These are phyloP conservation scores for Ammospiza caudacuta DNA, from an alignment of 2,113 vertebrate species.

Conservation along the genomic window DNA sequence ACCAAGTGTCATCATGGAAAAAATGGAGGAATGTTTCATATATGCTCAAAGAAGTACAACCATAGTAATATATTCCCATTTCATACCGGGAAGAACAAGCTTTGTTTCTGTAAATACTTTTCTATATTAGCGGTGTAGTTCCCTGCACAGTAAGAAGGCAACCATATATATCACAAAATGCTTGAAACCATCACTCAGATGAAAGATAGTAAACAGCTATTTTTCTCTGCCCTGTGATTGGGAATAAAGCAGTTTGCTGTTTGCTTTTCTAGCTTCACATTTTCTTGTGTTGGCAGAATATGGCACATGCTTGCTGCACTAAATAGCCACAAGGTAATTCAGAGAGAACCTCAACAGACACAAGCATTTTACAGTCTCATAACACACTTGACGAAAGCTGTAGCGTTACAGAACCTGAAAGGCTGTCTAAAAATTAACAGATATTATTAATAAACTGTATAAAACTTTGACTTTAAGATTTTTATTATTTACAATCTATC, in stretches of 20 bases:
- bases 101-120: neutral
- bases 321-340: neutral
- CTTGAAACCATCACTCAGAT: neutral
- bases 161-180: neutral
- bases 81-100: neutral
- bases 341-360: neutral
- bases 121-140: neutral
- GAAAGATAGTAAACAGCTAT: neutral
- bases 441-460: neutral
- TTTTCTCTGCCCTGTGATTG: neutral
- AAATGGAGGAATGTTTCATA: neutral
- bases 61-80: neutral
- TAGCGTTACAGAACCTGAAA: neutral
- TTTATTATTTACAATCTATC: neutral
- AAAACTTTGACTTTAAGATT: neutral
- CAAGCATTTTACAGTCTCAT: accelerated
- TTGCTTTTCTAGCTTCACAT: neutral
- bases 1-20: neutral
- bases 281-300: neutral
- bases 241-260: neutral
- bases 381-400: neutral
- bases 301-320: neutral
- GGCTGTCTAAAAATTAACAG: neutral
- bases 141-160: neutral
- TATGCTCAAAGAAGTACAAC: neutral